Base-by-base conservation (phyloP, 2,888 invertebrate genomes). In the Megaustenia siamemsis region DNA sequence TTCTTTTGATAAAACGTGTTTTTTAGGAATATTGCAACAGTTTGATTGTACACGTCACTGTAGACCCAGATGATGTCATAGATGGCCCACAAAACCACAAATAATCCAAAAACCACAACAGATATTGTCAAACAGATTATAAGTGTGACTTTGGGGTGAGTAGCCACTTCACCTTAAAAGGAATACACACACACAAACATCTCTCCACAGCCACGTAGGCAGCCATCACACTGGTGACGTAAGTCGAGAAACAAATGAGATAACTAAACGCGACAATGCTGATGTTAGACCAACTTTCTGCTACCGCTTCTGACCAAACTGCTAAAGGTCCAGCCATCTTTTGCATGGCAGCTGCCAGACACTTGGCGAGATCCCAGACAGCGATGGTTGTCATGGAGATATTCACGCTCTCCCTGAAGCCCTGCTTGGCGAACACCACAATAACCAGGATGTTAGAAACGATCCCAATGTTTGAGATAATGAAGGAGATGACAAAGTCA, bases 301-400 rank as follows among this genome's bases (percentile, higher is more conserved):
- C 79, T 24, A 56, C 56, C 1, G 75, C 84, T 60, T 45, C 69
- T 1, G 69, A 71, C 24, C 21, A 40, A 18, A 53, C 32, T 15
- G 60, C 40, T 5, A 84, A 56, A 8, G 71, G 78, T 8, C 84
- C 84, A n/a, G 78, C 56, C 45, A 78, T 32, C 43, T 79, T 24
- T 45, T 84, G 78, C 78, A 79, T 71, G 21, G 78, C 40, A 10
- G 56, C 84, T n/a, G 56, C 84, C 28, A 79, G 6, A 24, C 78
- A 84, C 38, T 84, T 84, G 71, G 49, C 40, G 18, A 84, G 66
- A 32, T 79, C 83, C 83, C 83, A 83, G n/a, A 83, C 5, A 24
- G 83, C 66, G 53, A 83, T 83, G 77, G 77, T 68, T 71, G 84
- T 84, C 84, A 84, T 84, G 63, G 84, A 84, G 40, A 84, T 73